Evolutionary conservation across 2,113 vertebrate genomes (phyloP).

Genomic region (Triplophysa tibetana): DNA sequence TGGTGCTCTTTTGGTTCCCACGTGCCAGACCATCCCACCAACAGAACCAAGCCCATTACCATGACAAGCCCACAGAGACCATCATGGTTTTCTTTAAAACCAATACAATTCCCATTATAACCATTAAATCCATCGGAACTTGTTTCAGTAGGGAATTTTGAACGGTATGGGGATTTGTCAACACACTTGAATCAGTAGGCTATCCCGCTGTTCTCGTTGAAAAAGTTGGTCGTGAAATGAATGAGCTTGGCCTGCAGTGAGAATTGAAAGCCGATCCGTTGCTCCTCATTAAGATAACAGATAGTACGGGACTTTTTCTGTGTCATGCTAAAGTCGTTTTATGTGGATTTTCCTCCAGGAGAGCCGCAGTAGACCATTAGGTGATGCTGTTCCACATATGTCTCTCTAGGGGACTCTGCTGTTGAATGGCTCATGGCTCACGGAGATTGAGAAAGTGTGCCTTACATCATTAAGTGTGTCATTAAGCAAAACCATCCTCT

Average conservation of each 20-base stretch:
- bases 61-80: too few species aligned
- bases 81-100: too few species aligned
- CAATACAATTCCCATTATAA: too few species aligned
- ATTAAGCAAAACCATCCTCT: constrained; percentile 4
- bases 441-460: not conserved
- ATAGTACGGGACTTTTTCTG: constrained; percentile 11
- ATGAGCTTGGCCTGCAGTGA: constrained; percentile 24
- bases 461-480: constrained; percentile 29
- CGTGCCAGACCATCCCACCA: too few species aligned
- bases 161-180: not conserved
- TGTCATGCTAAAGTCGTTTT: constrained; percentile 2
- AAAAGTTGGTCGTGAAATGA: not conserved
- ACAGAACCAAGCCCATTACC: too few species aligned
- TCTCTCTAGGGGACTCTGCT: constrained; percentile 19
- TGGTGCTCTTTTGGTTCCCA: too few species aligned
- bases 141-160: too few species aligned
- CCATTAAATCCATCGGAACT: too few species aligned
- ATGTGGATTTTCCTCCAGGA: constrained; percentile 3
- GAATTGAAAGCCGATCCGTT: constrained; percentile 7
- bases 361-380: constrained; percentile 10
- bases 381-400: constrained; percentile 5
- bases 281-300: constrained; percentile 30
- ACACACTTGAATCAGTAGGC: constrained; percentile 11
- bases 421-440: constrained; percentile 1
- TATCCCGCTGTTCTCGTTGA: constrained; percentile 5